Evolutionary conservation across 2,797 vertebrate species (phyloP).

Genomic region (Sebastes dallii): DNA sequence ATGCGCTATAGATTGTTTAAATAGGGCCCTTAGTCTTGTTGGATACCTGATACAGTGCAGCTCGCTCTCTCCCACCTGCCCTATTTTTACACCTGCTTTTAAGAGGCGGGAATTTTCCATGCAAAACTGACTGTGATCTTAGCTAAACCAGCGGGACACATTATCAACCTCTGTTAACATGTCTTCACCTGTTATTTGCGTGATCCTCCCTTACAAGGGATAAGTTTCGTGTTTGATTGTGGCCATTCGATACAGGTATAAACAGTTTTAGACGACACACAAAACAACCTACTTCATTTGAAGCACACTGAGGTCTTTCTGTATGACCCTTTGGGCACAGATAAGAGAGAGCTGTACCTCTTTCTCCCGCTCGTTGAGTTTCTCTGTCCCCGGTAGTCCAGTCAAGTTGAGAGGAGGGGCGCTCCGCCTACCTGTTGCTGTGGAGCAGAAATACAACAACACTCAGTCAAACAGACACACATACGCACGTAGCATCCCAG

Average conservation of each 20-base stretch:
- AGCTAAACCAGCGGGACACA: neutral
- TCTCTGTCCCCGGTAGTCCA: constrained; percentile 96
- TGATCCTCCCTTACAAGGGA: neutral
- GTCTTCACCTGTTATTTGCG: neutral
- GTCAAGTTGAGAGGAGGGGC: constrained; percentile 97
- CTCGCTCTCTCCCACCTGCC: neutral
- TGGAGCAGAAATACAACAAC: constrained; percentile 31
- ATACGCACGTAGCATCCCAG: neutral
- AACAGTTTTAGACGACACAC: neutral
- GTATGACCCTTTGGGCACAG: neutral
- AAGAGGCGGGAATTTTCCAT: neutral
- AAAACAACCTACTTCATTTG: neutral
- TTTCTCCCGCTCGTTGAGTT: constrained; percentile 96
- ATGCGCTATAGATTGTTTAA: neutral
- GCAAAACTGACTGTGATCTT: neutral
- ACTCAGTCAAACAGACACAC: constrained; percentile 29
- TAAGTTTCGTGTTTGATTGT: neutral
- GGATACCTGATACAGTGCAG: neutral
- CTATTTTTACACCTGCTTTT: neutral
- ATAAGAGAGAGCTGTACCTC: constrained; percentile 84
- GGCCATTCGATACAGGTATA: neutral
- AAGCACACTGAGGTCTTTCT: neutral
- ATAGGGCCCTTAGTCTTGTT: neutral
- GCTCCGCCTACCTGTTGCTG: constrained; percentile 88
- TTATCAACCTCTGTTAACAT: neutral